Conservation (phyloP, 1,140 invertebrate species). For the Habropoda laboriosa region DNA sequence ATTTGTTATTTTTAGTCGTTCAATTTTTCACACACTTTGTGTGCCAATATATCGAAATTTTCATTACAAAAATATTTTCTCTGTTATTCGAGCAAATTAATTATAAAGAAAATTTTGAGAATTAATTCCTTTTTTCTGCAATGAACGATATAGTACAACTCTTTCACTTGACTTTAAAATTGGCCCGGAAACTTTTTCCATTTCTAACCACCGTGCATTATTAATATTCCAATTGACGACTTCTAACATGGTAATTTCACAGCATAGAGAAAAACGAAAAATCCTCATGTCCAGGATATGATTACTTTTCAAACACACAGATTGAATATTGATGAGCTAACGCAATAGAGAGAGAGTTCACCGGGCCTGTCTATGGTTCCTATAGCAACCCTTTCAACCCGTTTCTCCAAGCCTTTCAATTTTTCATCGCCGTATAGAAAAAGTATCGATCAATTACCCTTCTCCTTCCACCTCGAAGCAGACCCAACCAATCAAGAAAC, state of each 20-base stretch:
- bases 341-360: neutral
- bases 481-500: constrained; percentile 6
- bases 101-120: too few relatives aligned
- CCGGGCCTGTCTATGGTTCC: neutral
- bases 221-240: neutral
- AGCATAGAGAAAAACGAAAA: neutral
- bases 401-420: neutral
- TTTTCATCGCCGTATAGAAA: constrained; percentile 17
- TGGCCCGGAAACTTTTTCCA: too few relatives aligned
- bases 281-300: neutral
- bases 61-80: too few relatives aligned
- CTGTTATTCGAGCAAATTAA: too few relatives aligned
- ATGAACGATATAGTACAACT: too few relatives aligned
- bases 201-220: too few relatives aligned
- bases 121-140: too few relatives aligned
- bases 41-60: too few relatives aligned
- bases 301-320: neutral
- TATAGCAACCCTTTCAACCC: constrained; percentile 21
- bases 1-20: too few relatives aligned
- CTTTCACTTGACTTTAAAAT: too few relatives aligned
- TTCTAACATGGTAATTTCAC: neutral
- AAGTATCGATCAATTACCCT: constrained; percentile 30
- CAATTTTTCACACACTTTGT: too few relatives aligned
- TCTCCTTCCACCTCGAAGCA: neutral
- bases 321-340: constrained; percentile 11